Evolutionary conservation across 2,888 invertebrate species (phyloP).

Genomic region (Papilio gigon): DNA sequence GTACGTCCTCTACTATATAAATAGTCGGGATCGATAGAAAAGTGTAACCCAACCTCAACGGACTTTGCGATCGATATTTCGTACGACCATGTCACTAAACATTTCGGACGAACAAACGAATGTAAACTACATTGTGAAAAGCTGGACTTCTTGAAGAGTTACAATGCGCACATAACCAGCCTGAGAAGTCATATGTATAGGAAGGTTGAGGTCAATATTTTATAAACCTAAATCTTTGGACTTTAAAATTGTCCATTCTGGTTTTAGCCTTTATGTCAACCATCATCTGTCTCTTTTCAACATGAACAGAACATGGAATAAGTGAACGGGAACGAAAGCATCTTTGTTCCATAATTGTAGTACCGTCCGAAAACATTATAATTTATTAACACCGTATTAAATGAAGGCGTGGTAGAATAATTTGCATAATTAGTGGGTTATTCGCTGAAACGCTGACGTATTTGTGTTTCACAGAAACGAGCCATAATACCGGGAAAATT

Average conservation of each 20-base stretch:
- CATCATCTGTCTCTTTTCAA: not conserved
- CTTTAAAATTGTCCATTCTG: not conserved
- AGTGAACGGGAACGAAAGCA: not conserved
- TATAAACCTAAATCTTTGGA: too few species aligned
- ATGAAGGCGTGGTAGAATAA: conserved; percentile 28
- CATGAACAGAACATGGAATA: not conserved
- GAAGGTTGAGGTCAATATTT: too few species aligned
- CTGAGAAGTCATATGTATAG: too few species aligned
- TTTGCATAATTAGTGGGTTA: not conserved
- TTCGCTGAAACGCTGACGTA: conserved; percentile 26
- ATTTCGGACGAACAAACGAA: not conserved
- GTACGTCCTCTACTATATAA: not conserved
- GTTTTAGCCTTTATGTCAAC: not conserved
- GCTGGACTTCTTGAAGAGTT: too few species aligned
- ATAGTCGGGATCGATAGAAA: conserved; percentile 28
- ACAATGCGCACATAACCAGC: too few species aligned
- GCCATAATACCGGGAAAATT: conserved; percentile 24
- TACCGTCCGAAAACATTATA: not conserved
- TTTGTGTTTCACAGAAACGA: conserved; percentile 29
- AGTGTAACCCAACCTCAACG: conserved; percentile 23
- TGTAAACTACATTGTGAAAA: not conserved
- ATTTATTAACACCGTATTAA: not conserved
- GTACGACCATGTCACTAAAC: conserved; percentile 12
- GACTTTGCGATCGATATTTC: conserved; percentile 25
- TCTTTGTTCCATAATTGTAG: not conserved